Evolutionary conservation across 92 coral and sea anemone species (phyloP).

Genomic region (Porites divaricata): DNA sequence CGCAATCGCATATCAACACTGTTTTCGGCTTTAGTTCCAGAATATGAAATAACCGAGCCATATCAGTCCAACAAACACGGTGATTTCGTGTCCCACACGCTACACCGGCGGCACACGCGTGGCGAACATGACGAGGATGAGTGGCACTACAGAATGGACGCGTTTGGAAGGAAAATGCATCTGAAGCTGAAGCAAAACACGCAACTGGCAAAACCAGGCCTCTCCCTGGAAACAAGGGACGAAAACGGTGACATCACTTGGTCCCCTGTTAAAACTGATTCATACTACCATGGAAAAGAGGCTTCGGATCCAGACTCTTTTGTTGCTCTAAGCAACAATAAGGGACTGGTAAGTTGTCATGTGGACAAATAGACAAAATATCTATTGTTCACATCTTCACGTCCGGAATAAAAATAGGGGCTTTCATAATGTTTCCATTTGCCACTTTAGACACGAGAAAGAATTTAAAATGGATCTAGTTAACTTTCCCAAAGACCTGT

Average conservation of each 20-base stretch:
- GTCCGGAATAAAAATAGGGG: too few species aligned
- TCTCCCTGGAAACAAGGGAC: constrained; percentile 21
- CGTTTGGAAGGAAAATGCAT: constrained; percentile 39
- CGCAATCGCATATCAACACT: background rate
- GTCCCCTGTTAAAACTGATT: constrained; percentile 19
- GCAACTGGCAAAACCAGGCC: constrained; percentile 27
- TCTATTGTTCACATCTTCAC: too few species aligned
- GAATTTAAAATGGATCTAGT: too few species aligned
- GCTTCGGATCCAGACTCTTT: constrained; percentile 33
- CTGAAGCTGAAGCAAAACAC: constrained; percentile 36
- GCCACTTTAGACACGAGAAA: too few species aligned
- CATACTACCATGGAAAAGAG: constrained; percentile 15
- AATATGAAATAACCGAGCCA: constrained; percentile 31
- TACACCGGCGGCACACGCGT: constrained; percentile 28
- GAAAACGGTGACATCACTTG: constrained; percentile 20
- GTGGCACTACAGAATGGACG: constrained; percentile 31
- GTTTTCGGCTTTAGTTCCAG: constrained; percentile 10
- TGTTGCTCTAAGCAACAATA: constrained; percentile 29
- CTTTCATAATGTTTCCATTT: too few species aligned
- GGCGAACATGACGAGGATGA: background rate
- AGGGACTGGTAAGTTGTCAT: constrained; percentile 31
- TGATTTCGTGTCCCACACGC: constrained; percentile 34
- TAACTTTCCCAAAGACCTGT: too few species aligned
- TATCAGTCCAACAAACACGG: constrained; percentile 29
- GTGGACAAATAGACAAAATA: too few species aligned